Evolutionary conservation across 2,888 invertebrate genomes (phyloP), one percentile per base, ranked within the genome.

Genomic region (Hermodice carunculata): DNA sequence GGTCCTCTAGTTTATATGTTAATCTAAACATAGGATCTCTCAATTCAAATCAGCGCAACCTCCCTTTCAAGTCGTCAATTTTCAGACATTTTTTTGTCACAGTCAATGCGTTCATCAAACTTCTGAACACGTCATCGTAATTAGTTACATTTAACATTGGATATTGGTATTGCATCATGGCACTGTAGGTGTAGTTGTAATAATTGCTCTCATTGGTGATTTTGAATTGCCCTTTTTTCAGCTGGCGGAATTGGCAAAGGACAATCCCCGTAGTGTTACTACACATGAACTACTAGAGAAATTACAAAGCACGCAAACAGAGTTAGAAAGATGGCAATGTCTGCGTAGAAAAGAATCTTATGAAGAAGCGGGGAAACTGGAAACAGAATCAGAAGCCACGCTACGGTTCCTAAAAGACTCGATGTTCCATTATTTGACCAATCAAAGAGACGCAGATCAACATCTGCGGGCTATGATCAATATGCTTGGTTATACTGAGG

Each of bases 241-340:
- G 82, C 61, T 81, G n/a, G 81, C 81, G 60, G 67, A 78, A 32
- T 56, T 80, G 28, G 78, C 77, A 0, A 61, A 8, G 24, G 40
- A 57, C 4, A 62, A 61, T 37, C 65, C 73, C n/a, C 43, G 68
- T 42, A 54, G n/a, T 17, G 80, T 81, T 11, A 76, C 78, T 4
- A 73, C 79, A 14, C 70, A 74, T 3, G 83, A 84, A 59, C 68
- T 83, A 29, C 69, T 79, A 31, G 72, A 74, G 52, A 81, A 81
- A 64, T 67, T 84, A 54, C 72, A 78, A 8, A 65, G 69, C 48
- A 82, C 82, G 0, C 78, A 84, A 60, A 57, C 73, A 19, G 79
- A 84, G 58, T 73, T 84, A 22, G 78, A 78, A n/a, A 78, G 78
- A 61, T 83, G 83, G 83, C 82, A 83, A 70, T 73, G 78, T 1